phyloP scores from a whole-genome alignment of 1,140 invertebrate species.

The Neodiprion virginianus region DNA sequence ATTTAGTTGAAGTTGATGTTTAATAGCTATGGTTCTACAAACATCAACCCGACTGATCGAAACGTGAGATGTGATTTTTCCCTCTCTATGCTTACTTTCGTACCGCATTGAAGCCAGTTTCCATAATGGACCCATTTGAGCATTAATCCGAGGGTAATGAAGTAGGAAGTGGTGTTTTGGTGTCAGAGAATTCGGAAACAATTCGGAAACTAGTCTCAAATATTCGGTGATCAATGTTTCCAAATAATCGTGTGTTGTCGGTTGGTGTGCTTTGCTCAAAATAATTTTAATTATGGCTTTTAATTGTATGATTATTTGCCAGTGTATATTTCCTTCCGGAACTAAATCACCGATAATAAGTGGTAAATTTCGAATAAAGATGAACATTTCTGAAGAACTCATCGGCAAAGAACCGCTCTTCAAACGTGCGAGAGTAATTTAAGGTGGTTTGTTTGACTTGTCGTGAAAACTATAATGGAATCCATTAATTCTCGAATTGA shows the following conservation, averaged over 20 bases:
- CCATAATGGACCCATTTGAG: too few species aligned
- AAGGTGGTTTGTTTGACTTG: slow-evolving; percentile 31
- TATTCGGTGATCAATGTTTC: slow-evolving; percentile 24
- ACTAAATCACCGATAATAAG: slow-evolving; percentile 38
- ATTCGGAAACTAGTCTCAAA: slow-evolving; percentile 22
- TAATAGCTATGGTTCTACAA: too few species aligned
- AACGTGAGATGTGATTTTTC: too few species aligned
- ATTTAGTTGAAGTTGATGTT: too few species aligned
- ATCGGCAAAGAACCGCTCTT: slow-evolving; percentile 30
- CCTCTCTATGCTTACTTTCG: too few species aligned
- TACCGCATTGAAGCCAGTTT: too few species aligned
- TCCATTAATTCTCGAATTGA: slow-evolving; percentile 33
- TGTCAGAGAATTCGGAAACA: slow-evolving; percentile 33
- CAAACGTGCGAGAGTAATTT: slow-evolving; percentile 25
- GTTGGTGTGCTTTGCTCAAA: slow-evolving; percentile 5
- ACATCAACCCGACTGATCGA: too few species aligned
- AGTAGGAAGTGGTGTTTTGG: slow-evolving; percentile 40
- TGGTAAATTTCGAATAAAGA: slow-evolving; percentile 34
- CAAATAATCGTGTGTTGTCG: background rate
- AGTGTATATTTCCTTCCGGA: slow-evolving; percentile 27
- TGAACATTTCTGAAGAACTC: slow-evolving; percentile 38
- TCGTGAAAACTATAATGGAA: slow-evolving; percentile 28
- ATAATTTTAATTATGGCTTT: slow-evolving; percentile 30
- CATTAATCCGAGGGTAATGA: slow-evolving; percentile 28
- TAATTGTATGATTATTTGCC: slow-evolving; percentile 31